Evolutionary conservation across 2,797 vertebrate species (phyloP), one percentile per base, ranked within the genome.

Genomic region (Muscicapa comitata): DNA sequence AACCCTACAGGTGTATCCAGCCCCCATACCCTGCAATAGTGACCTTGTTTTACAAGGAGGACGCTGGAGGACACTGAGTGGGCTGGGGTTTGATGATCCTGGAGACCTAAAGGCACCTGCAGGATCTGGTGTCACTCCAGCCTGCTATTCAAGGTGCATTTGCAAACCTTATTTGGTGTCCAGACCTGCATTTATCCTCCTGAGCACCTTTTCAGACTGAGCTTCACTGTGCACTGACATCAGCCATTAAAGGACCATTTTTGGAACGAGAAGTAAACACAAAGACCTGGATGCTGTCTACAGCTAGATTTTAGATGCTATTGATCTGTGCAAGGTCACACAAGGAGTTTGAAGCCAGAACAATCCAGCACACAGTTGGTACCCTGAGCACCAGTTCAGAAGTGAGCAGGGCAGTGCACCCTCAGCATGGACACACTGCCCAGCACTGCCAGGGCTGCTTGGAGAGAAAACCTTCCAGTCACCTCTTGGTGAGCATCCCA

Each of bases 301-400:
- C 35, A 86, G 75, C 53, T 21, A 11, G n/a, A 61, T 59, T 91
- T 91, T 16, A 55, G n/a, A 40, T 65, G n/a, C 26, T n/a, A 31
- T 43, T 47, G 89, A 66, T 92, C 71, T 66, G 29, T 78, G 77
- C 84, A 95, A 93, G 86, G 89, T 92, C 89, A 84, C 66, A 68
- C 47, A 66, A 80, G 26, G 78, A 77, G 38, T 51, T 3, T 48
- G 86, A 67, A 93, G 76, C 11, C 75, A 85, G 62, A 84, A 59
- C 71, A n/a, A 37, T 84, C 66, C 23, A 74, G 63, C 59, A 59
- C 80, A 62, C 71, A 31, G 74, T 12, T 79, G 65, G 75, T 31
- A 82, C 13, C 71, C 45, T 6, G 13, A 40, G 42, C 63, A 66
- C 70, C 77, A 79, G 33, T 20, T 59, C 61, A 38, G 77, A 53